These are phyloP conservation scores for Liodrosophila aerea DNA, from an alignment of 2,888 invertebrate genomes.

Conservation along the genomic window DNA sequence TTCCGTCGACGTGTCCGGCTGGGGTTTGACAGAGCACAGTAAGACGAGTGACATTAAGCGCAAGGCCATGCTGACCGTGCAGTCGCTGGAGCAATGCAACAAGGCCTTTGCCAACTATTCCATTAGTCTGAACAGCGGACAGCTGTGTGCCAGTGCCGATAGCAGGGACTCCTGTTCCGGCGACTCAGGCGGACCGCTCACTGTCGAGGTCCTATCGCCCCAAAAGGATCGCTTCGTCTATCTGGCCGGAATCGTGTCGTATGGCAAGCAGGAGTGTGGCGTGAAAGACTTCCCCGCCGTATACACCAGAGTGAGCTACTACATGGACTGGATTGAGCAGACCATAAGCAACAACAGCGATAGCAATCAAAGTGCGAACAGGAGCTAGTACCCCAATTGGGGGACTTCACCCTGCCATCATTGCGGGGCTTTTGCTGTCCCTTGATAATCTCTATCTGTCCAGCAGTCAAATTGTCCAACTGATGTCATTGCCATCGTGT, in stretches of 20 bases:
- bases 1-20: slow-evolving; percentile 84
- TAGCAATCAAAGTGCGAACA: not conserved
- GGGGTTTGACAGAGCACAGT: slow-evolving; percentile 84
- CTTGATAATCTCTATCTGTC: too few relatives aligned
- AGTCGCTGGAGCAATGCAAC: slow-evolving; percentile 32
- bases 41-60: slow-evolving; percentile 46
- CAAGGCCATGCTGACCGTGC: slow-evolving; percentile 44
- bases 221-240: slow-evolving; percentile 42
- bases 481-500: slow-evolving; percentile 2
- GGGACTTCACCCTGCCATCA: slow-evolving; percentile 1
- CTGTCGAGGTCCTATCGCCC: slow-evolving; percentile 37
- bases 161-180: slow-evolving; percentile 83
- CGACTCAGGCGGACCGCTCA: slow-evolving; percentile 86
- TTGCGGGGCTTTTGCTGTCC: not conserved
- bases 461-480: not conserved
- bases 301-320: slow-evolving; percentile 54
- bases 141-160: slow-evolving; percentile 51
- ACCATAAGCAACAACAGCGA: slow-evolving; percentile 38
- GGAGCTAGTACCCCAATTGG: not conserved
- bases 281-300: slow-evolving; percentile 42
- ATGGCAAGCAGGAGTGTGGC: slow-evolving; percentile 42
- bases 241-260: slow-evolving; percentile 57
- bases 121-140: slow-evolving; percentile 16
- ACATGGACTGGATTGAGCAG: slow-evolving; percentile 53
- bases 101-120: slow-evolving; percentile 1